Conservation (phyloP, 2,888 invertebrate species). For the Parnassius orleans region DNA sequence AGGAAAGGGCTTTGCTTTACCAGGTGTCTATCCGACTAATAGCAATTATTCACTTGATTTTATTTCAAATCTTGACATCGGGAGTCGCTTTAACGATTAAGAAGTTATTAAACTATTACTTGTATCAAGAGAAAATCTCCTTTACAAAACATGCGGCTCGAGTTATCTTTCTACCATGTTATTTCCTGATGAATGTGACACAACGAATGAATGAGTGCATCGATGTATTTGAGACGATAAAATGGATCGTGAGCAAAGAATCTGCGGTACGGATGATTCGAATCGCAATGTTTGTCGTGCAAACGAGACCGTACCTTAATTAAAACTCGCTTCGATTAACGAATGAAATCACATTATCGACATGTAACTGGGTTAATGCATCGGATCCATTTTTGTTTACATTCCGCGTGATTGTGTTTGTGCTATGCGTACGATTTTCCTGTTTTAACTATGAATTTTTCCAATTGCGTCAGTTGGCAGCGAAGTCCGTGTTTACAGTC, state of each 20-base stretch:
- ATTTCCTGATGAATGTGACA: conserved; percentile 53
- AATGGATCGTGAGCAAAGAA: conserved; percentile 62
- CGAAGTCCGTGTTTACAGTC: background rate
- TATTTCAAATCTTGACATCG: too few relatives aligned
- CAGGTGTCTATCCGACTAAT: too few relatives aligned
- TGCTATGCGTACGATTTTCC: conserved; percentile 6
- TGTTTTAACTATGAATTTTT: conserved; percentile 2
- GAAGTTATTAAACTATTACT: too few relatives aligned
- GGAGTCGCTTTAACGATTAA: too few relatives aligned
- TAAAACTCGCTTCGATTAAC: conserved; percentile 48
- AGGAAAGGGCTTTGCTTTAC: too few relatives aligned
- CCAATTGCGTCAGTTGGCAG: background rate
- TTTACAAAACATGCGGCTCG: too few relatives aligned
- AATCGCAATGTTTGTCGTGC: conserved; percentile 47
- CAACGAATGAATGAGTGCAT: conserved; percentile 53
- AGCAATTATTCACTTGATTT: too few relatives aligned
- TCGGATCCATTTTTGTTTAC: conserved; percentile 46
- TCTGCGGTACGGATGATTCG: conserved; percentile 41
- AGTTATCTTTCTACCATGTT: too few relatives aligned
- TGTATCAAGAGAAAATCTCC: too few relatives aligned
- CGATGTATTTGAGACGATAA: conserved; percentile 62
- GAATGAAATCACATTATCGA: conserved; percentile 49
- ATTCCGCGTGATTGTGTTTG: conserved; percentile 25
- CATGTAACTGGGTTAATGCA: conserved; percentile 53
- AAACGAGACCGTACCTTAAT: conserved; percentile 57